Conservation (phyloP, 2,888 invertebrate genomes). For the Peribatodes rhomboidaria region DNA sequence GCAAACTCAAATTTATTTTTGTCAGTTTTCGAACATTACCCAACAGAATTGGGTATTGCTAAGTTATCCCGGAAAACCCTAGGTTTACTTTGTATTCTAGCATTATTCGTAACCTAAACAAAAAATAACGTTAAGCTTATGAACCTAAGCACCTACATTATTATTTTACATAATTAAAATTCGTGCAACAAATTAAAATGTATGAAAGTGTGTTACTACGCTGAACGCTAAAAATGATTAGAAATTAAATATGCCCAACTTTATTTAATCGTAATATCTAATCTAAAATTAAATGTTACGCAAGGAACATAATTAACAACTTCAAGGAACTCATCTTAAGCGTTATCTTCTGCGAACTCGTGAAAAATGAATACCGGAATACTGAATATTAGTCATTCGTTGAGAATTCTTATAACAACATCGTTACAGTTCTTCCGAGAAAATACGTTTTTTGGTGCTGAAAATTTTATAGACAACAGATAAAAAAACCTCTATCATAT, state of each 20-base stretch:
- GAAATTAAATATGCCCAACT: no score
- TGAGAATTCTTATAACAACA: slow-evolving; percentile 50
- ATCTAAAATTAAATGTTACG: slow-evolving; percentile 20
- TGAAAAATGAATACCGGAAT: slow-evolving; percentile 40
- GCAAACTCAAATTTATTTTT: no score
- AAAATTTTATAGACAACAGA: background rate
- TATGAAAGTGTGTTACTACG: no score
- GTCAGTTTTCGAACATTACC: no score
- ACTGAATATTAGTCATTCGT: slow-evolving; percentile 54
- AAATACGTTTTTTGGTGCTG: slow-evolving; percentile 20
- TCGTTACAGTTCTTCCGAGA: slow-evolving; percentile 40
- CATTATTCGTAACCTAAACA: no score
- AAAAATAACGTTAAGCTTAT: no score
- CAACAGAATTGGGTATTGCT: no score
- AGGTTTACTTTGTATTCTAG: no score
- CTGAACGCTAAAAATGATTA: no score
- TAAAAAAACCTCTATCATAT: background rate
- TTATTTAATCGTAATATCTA: background rate
- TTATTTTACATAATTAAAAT: background rate
- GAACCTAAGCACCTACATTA: background rate
- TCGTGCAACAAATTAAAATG: no score
- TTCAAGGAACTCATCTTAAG: slow-evolving; percentile 30
- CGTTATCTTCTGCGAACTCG: slow-evolving; percentile 32
- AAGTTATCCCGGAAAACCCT: no score
- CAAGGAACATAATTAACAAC: slow-evolving; percentile 23